A percentile compares a stretch with the other conserved stretches of the same genome.
phyloP scores from a whole-genome alignment of 2,888 invertebrate species.

The Litoditis marina region DNA sequence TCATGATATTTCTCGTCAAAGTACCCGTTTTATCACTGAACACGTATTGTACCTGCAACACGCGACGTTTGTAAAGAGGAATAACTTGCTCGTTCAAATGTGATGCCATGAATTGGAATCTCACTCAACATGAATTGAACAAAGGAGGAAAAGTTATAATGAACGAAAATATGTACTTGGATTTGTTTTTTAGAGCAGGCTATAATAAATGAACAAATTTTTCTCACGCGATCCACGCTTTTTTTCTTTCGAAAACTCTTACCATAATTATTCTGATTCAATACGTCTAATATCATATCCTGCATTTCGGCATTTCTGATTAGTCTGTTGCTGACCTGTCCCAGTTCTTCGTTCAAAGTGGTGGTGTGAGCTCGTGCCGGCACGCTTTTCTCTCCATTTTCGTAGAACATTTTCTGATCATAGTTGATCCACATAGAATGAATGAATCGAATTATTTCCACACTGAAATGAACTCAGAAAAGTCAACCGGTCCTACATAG shows the following conservation, averaged over 20 bases:
- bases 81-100: background rate
- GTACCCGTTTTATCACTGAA: constrained; percentile 99
- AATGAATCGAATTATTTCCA: constrained; percentile 89
- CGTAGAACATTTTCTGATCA: constrained; percentile 96
- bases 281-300: background rate
- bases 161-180: too few relatives aligned
- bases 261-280: too few relatives aligned
- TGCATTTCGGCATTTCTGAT: too few relatives aligned
- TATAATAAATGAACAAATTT: too few relatives aligned
- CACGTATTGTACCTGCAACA: constrained; percentile 94
- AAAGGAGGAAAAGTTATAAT: too few relatives aligned
- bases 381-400: constrained; percentile 50
- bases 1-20: constrained; percentile 98
- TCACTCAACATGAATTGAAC: too few relatives aligned
- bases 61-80: background rate
- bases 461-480: constrained; percentile 64
- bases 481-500: background rate
- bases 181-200: too few relatives aligned
- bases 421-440: constrained; percentile 98
- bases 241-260: too few relatives aligned
- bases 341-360: constrained; percentile 83
- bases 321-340: constrained; percentile 46
- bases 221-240: too few relatives aligned
- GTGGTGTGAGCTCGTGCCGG: constrained; percentile 81
- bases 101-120: background rate